Base-by-base conservation (phyloP, 2,888 invertebrate genomes). In the Mechanitis messenoides region DNA sequence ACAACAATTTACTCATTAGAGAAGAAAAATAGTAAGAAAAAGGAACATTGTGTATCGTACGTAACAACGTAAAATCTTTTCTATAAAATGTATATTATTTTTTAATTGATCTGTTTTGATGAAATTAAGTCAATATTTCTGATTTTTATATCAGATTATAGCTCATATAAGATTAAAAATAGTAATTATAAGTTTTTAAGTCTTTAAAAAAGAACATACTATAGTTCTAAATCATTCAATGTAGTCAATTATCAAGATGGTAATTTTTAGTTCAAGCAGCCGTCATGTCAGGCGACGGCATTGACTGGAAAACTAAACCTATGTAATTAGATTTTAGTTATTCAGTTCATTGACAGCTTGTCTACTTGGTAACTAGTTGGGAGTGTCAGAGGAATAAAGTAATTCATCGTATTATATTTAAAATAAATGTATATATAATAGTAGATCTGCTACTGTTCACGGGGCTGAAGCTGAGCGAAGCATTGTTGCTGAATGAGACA, bases 1-100 rank as follows among this genome's bases (percentile, higher is more conserved):
- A 73, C 77, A 75, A 75, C 76, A 74, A 76, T 77, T 76, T 72
- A 66, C 73, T 77, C 76, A 77, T 77, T 76, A 78, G 69, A 69
- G 65, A 64, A 56, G 63, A 57, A 33, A 57, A 64, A 65, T 11
- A 53, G 53, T 53, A 56, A 45, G 64, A 45, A 45, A 45, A 28
- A 45, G 53, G 56, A 50, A 45, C 55, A 58, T 33, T 42, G 58
- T 20, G 3, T n/a, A 12, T n/a, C 20, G 5, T 2, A n/a, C 3
- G n/a, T 6, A n/a, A n/a, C n/a, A n/a, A n/a, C n/a, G 4, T 28
- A 20, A 28, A 20, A 47, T 6, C 47, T 47, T 47, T 20, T 45
- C 3, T 45, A 3, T 11, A 11, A 47, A 20, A 20, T 47, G n/a
- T 47, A 46, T 5, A 5, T 46, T 5, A 20, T 3, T 47, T 47